Percentiles rank a stretch among this genome's conserved stretches.
These are phyloP conservation scores for Operophtera brumata DNA, from an alignment of 2,888 invertebrate genomes.

Conservation along the genomic window DNA sequence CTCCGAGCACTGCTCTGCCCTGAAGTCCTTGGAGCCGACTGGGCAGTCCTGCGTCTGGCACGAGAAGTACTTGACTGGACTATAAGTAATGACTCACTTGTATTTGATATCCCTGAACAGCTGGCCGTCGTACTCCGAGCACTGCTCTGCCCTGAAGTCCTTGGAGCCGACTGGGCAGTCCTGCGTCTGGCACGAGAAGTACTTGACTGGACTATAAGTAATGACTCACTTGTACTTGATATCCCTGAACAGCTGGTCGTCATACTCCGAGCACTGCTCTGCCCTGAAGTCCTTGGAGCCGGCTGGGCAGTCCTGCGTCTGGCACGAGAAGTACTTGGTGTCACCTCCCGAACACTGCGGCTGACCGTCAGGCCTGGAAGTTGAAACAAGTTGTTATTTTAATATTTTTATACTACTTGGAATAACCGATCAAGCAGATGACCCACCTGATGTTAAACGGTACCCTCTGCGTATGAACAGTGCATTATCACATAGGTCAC, in stretches of 20 bases:
- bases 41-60: constrained; percentile 96
- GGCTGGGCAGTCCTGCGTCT: constrained; percentile 93
- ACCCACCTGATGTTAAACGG: no score
- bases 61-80: constrained; percentile 93
- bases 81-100: constrained; percentile 82
- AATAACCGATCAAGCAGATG: no score
- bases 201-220: no score
- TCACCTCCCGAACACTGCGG: constrained; percentile 87
- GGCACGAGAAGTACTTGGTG: constrained; percentile 93
- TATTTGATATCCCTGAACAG: constrained; percentile 91
- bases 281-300: constrained; percentile 89
- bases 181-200: constrained; percentile 95
- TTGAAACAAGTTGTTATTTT: background rate
- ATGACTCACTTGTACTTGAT: constrained; percentile 85
- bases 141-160: constrained; percentile 95
- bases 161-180: constrained; percentile 88
- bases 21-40: constrained; percentile 87
- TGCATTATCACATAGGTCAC: no score
- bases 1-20: constrained; percentile 93
- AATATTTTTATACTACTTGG: no score
- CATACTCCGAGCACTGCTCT: constrained; percentile 93
- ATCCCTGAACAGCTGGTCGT: constrained; percentile 90
- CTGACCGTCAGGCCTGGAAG: constrained; percentile 81
- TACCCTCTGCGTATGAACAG: no score
- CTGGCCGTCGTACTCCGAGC: constrained; percentile 89